Evolutionary conservation across 2,113 vertebrate species (phyloP).

Genomic region (Dicentrarchus labrax): DNA sequence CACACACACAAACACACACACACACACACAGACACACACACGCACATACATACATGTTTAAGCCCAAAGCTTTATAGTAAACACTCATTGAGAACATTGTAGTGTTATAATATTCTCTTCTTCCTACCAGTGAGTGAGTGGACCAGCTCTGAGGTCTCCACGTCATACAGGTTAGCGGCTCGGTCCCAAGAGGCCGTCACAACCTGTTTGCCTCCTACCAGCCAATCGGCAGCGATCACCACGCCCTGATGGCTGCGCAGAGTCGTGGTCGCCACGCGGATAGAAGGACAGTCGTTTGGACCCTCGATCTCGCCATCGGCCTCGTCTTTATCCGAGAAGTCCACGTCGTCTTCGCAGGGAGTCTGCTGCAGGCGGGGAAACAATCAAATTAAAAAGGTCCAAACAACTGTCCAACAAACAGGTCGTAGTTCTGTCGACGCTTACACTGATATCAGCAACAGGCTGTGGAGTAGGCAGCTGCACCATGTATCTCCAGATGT

Average conservation of each 20-base stretch:
- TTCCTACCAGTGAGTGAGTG: constrained; percentile 94
- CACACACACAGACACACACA: not conserved
- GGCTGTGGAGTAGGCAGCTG: constrained; percentile 94
- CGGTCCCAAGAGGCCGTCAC: constrained; percentile 98
- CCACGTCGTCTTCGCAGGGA: constrained; percentile 92
- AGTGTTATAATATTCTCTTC: not conserved
- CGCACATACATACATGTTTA: too few species aligned
- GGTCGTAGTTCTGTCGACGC: constrained; percentile 42
- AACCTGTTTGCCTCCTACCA: constrained; percentile 95
- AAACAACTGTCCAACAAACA: not conserved
- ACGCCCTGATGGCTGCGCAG: constrained; percentile 98
- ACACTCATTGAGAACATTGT: not conserved
- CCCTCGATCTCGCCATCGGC: constrained; percentile 89
- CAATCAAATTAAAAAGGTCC: not conserved
- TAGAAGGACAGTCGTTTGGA: constrained; percentile 91
- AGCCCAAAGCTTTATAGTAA: not conserved
- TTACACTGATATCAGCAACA: constrained; percentile 91
- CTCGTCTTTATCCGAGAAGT: constrained; percentile 95
- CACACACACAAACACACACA: constrained; percentile 46
- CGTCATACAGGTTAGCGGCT: constrained; percentile 95
- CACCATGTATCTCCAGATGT: constrained; percentile 97
- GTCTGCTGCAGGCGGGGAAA: constrained; percentile 77
- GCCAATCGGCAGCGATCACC: constrained; percentile 97
- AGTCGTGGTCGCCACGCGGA: constrained; percentile 88
- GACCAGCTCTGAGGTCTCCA: constrained; percentile 96